phyloP scores from a whole-genome alignment of 1,140 invertebrate genomes.

The Diachasmimorpha longicaudata region DNA sequence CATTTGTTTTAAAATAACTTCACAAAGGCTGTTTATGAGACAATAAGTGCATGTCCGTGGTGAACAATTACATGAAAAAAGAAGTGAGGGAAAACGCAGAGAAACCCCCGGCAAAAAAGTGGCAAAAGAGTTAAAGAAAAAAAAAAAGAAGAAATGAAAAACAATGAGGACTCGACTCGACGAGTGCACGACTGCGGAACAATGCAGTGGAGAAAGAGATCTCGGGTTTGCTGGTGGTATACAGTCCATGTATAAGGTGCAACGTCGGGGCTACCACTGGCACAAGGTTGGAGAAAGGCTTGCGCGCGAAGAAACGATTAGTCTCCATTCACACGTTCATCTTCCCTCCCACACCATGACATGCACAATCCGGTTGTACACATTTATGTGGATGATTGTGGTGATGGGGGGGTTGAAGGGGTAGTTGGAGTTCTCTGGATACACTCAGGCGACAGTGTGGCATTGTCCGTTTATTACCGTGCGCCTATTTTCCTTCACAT shows the following conservation, averaged over 20 bases:
- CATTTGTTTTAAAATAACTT: neutral
- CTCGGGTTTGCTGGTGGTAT: neutral
- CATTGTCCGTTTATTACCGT: constrained; percentile 28
- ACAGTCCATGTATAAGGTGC: neutral
- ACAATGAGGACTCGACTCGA: neutral
- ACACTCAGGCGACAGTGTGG: constrained; percentile 12
- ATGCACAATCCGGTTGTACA: neutral
- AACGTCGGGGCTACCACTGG: neutral
- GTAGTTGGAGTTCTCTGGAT: neutral
- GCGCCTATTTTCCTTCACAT: constrained; percentile 8
- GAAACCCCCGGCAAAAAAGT: neutral
- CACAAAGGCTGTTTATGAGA: constrained; percentile 1
- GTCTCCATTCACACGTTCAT: constrained; percentile 37
- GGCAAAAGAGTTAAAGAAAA: neutral
- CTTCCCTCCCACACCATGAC: constrained; percentile 15
- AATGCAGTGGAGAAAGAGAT: neutral
- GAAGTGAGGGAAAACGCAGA: neutral
- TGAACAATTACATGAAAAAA: neutral
- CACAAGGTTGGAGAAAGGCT: neutral
- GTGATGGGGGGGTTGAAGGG: neutral
- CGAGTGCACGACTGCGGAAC: neutral
- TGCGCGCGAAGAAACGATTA: constrained; percentile 35
- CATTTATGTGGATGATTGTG: neutral
- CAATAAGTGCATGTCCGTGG: constrained; percentile 1
- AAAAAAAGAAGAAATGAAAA: neutral